Percentiles rank a stretch among this genome's conserved stretches.
Evolutionary conservation across 2,888 invertebrate species (phyloP).

Genomic region (Heteropelma amictum): DNA sequence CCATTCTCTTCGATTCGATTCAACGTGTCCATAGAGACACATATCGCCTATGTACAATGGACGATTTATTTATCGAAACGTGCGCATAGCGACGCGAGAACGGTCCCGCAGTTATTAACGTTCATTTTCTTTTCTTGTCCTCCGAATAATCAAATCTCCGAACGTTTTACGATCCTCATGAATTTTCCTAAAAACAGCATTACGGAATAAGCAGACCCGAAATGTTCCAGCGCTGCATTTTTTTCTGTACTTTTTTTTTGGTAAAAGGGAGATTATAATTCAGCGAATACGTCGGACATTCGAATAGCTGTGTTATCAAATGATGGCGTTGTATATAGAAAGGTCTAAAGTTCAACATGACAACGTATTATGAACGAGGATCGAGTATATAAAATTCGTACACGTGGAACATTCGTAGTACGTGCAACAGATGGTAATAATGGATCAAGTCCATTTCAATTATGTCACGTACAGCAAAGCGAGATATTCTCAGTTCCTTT

Average conservation of each 20-base stretch:
- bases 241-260: too few species aligned
- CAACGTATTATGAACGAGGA: slow-evolving; percentile 6
- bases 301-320: too few species aligned
- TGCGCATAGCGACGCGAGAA: not conserved
- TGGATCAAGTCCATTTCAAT: slow-evolving; percentile 55
- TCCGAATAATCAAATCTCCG: too few species aligned
- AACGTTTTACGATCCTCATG: too few species aligned
- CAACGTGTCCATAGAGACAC: slow-evolving; percentile 9
- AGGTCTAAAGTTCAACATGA: not conserved
- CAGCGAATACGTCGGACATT: too few species aligned
- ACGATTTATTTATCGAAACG: slow-evolving; percentile 30
- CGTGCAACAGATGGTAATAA: slow-evolving; percentile 52
- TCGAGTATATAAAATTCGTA: not conserved
- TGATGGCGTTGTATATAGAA: not conserved
- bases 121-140: slow-evolving; percentile 1
- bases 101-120: slow-evolving; percentile 30
- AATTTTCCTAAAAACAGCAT: too few species aligned
- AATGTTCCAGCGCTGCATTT: too few species aligned
- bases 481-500: slow-evolving; percentile 8
- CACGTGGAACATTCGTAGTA: slow-evolving; percentile 27
- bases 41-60: slow-evolving; percentile 15
- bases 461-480: slow-evolving; percentile 45
- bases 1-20: slow-evolving; percentile 15
- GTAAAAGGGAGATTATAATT: too few species aligned
- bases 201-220: too few species aligned